Percentiles rank a stretch among this genome's conserved stretches.
Evolutionary conservation across 2,797 vertebrate species (phyloP).

Genomic region (Todus mexicanus): DNA sequence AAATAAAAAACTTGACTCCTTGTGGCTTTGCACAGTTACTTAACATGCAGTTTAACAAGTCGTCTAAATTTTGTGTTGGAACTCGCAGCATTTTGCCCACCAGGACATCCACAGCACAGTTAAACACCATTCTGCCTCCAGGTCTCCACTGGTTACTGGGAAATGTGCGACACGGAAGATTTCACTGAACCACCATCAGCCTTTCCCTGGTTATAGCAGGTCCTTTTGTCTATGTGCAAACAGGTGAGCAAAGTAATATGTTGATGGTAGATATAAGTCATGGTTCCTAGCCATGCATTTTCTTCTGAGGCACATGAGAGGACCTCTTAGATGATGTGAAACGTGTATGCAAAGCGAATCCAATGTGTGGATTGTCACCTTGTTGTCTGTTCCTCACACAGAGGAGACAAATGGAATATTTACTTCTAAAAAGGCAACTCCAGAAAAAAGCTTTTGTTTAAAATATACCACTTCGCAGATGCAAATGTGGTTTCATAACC

Average conservation of each 20-base stretch:
- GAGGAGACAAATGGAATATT: not conserved
- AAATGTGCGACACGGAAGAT: not conserved
- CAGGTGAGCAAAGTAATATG: not conserved
- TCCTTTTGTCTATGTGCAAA: not conserved
- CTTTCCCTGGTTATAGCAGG: not conserved
- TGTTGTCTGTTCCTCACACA: not conserved
- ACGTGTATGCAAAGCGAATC: not conserved
- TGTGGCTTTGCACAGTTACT: not conserved
- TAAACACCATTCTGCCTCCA: not conserved
- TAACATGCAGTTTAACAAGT: not conserved
- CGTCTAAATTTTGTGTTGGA: not conserved
- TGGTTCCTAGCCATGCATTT: not conserved
- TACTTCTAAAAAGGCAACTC: not conserved
- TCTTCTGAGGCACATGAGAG: not conserved
- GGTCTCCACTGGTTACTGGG: not conserved
- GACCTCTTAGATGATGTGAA: not conserved
- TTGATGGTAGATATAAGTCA: not conserved
- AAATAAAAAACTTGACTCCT: not conserved
- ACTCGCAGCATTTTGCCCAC: not conserved
- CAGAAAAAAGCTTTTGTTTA: not conserved
- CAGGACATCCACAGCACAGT: accelerated
- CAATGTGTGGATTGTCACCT: not conserved
- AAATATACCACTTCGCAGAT: not conserved
- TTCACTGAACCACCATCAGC: not conserved
- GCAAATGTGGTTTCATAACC: not conserved